Conservation (phyloP, 35 echinoderm and acorn worm genomes). For the Anneissia japonica region DNA sequence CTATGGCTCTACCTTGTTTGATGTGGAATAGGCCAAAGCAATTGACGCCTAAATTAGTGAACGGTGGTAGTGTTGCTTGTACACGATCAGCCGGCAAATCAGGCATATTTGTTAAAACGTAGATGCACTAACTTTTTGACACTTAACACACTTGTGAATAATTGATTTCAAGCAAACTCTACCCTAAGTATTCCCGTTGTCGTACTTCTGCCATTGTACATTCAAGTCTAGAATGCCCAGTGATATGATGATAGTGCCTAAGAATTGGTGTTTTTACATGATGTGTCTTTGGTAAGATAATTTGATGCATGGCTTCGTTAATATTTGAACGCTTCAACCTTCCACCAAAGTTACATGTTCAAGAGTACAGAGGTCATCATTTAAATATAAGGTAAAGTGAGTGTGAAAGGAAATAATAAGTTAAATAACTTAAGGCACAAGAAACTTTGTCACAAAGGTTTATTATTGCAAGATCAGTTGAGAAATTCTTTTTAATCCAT, state of each 20-base stretch:
- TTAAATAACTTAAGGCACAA: too few relatives aligned
- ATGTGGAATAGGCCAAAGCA: not conserved
- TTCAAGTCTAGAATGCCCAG: slow-evolving; percentile 7
- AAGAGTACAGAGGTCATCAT: too few relatives aligned
- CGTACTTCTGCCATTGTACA: slow-evolving; percentile 1
- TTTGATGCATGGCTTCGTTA: not conserved
- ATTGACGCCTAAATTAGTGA: too few relatives aligned
- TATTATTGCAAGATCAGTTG: too few relatives aligned
- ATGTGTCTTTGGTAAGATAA: slow-evolving; percentile 5
- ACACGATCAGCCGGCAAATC: not conserved
- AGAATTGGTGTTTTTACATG: not conserved
- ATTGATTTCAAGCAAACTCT: not conserved
- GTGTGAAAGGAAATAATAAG: too few relatives aligned
- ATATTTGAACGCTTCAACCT: not conserved
- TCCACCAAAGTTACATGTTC: not conserved
- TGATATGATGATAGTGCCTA: not conserved
- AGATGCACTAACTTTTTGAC: not conserved
- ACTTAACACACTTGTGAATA: not conserved
- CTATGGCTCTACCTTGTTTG: not conserved
- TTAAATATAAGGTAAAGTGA: too few relatives aligned
- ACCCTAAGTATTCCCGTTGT: not conserved
- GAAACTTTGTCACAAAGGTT: too few relatives aligned
- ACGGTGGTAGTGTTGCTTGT: too few relatives aligned
- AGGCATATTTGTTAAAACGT: not conserved
- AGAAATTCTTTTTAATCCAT: too few relatives aligned